Evolutionary conservation across 1,140 invertebrate genomes (phyloP).

Genomic region (Pseudomyrmex dendroicus): DNA sequence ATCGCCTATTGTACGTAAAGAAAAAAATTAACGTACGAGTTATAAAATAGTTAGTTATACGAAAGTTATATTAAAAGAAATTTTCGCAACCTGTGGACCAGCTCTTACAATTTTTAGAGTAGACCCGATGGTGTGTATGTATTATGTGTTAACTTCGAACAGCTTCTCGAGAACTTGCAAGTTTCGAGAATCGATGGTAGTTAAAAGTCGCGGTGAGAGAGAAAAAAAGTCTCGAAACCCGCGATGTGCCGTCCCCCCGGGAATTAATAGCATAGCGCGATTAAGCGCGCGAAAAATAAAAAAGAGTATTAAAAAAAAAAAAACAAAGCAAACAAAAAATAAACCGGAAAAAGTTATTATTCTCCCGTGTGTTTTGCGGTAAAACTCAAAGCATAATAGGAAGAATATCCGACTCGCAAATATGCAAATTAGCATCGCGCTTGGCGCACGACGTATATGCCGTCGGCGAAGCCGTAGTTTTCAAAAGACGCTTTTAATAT

Average conservation of each 20-base stretch:
- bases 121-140: too few relatives aligned
- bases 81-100: not conserved
- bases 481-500: not conserved
- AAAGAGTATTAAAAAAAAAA: not conserved
- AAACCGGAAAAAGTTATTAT: conserved; percentile 4
- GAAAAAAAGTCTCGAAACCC: not conserved
- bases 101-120: too few relatives aligned
- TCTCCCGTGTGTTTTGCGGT: not conserved
- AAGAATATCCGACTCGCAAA: conserved; percentile 12
- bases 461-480: not conserved
- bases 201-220: too few relatives aligned
- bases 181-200: too few relatives aligned
- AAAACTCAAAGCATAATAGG: conserved; percentile 2
- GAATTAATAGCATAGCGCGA: conserved; percentile 15
- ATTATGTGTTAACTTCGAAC: too few relatives aligned
- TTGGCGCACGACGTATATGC: not conserved
- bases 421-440: conserved; percentile 29
- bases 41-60: too few relatives aligned
- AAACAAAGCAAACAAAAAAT: too few relatives aligned
- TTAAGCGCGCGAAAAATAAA: not conserved
- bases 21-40: not conserved
- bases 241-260: too few relatives aligned
- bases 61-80: not conserved
- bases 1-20: not conserved
- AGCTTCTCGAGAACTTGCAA: too few relatives aligned